Percentiles rank a stretch among this genome's conserved stretches.
phyloP scores from a whole-genome alignment of 2,888 invertebrate species.

The Melanotus villosus region DNA sequence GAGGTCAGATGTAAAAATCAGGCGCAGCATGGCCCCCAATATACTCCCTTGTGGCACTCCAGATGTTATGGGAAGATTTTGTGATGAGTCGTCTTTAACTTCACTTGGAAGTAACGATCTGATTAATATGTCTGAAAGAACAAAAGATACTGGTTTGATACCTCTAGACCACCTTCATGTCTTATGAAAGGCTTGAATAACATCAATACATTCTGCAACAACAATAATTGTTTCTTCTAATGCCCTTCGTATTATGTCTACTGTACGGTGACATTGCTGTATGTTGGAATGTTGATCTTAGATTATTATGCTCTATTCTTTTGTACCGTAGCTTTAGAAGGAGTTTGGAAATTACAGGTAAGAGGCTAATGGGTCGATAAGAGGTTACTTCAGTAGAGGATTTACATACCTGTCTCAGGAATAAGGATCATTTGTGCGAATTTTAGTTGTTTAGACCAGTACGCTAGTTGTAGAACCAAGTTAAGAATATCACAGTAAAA shows the following conservation, averaged over 20 bases:
- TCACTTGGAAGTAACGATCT: neutral
- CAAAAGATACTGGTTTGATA: neutral
- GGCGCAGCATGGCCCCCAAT: neutral
- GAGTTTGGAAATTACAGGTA: no score
- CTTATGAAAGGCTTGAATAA: neutral
- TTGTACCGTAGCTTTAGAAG: no score
- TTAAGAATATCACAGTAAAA: neutral
- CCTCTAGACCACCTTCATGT: neutral
- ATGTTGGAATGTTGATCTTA: no score
- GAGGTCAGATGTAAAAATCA: neutral
- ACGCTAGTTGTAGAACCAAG: neutral
- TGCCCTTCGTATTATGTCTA: neutral
- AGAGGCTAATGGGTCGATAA: no score
- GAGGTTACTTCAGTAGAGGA: no score
- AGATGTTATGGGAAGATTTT: slow-evolving; percentile 2
- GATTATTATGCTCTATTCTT: no score
- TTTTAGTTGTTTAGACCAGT: neutral
- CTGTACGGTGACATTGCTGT: neutral
- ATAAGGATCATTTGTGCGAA: neutral
- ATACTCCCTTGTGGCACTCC: neutral
- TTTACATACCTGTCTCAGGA: no score
- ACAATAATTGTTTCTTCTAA: neutral
- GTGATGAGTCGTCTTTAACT: neutral
- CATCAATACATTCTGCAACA: neutral
- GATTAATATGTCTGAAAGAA: neutral